Percentiles rank a stretch among this genome's conserved stretches.
Evolutionary conservation across 2,797 vertebrate genomes (phyloP).

Genomic region (Mycteria americana): DNA sequence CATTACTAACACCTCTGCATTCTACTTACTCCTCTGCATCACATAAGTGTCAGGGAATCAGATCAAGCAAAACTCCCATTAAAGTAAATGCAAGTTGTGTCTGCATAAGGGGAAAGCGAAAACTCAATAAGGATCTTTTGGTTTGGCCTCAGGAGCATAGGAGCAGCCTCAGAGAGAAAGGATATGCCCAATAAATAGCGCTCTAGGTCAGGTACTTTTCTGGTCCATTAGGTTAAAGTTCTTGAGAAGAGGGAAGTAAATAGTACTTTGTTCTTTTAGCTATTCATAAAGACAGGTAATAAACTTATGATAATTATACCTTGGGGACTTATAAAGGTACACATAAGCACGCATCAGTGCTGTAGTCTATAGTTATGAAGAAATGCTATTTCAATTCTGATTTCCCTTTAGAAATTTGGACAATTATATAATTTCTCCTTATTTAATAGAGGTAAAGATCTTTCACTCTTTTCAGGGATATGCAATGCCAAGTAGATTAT

Average conservation of each 20-base stretch:
- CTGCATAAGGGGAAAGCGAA: not conserved
- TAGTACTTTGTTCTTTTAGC: slow-evolving; percentile 44
- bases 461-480: not conserved
- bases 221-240: slow-evolving; percentile 41
- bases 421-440: not conserved
- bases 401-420: slow-evolving; percentile 33
- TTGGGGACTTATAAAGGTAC: slow-evolving; percentile 28
- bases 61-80: not conserved
- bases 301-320: slow-evolving; percentile 52
- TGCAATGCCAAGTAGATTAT: not conserved
- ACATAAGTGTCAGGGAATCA: not conserved
- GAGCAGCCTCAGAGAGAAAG: not conserved
- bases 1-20: slow-evolving; percentile 20
- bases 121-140: not conserved
- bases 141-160: not conserved
- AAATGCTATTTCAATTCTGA: slow-evolving; percentile 13
- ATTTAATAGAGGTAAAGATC: not conserved
- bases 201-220: slow-evolving; percentile 29
- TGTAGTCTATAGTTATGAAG: not conserved
- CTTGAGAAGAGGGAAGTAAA: slow-evolving; percentile 21
- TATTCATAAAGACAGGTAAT: slow-evolving; percentile 56
- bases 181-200: not conserved
- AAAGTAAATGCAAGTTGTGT: not conserved
- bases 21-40: not conserved
- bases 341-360: not conserved